Evolutionary conservation across 2,113 vertebrate genomes (phyloP).

Genomic region (Ariopsis seemanni): DNA sequence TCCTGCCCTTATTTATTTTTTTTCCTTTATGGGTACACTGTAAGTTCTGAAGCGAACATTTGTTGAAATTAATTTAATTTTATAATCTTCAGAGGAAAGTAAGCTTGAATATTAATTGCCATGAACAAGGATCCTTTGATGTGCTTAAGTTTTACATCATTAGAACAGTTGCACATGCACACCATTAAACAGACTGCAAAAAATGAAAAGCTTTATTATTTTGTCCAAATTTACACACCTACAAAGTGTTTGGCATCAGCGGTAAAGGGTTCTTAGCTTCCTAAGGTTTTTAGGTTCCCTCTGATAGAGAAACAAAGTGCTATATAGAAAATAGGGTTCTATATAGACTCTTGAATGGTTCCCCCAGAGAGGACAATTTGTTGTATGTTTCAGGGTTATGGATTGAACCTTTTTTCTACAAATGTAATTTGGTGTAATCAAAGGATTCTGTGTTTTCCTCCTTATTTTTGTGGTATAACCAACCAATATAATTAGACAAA

Average conservation of each 20-base stretch:
- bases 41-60: not conserved
- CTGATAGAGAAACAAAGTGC: not conserved
- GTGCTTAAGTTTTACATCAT: not conserved
- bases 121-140: conserved; percentile 9
- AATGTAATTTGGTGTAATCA: not conserved
- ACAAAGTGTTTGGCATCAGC: too few species aligned
- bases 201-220: not conserved
- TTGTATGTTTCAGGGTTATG: not conserved
- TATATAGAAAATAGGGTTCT: not conserved
- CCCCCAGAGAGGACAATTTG: not conserved
- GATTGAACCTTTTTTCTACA: not conserved
- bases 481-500: not conserved
- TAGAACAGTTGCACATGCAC: conserved; percentile 2
- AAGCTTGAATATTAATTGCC: not conserved
- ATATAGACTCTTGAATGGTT: not conserved
- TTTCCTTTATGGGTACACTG: not conserved
- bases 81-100: conserved; percentile 13
- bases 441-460: not conserved
- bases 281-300: not conserved
- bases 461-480: not conserved
- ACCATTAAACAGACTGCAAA: not conserved
- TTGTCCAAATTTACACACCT: not conserved
- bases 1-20: not conserved
- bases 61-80: not conserved
- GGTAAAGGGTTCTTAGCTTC: not conserved